phyloP scores from a whole-genome alignment of 2,797 vertebrate species.

The Pangasius djambal region DNA sequence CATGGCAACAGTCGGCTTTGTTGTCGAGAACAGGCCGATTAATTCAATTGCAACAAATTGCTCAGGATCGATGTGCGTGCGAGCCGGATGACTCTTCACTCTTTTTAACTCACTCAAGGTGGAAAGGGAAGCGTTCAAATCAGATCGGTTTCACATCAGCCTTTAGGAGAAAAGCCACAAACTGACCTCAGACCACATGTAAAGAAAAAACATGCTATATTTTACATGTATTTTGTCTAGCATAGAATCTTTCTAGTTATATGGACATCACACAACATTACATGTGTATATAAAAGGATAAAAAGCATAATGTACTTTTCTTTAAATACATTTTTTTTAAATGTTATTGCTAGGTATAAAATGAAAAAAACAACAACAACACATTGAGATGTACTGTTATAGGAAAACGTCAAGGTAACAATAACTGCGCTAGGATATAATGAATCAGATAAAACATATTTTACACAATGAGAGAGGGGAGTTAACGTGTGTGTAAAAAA shows the following conservation, averaged over 20 bases:
- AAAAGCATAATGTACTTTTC: not conserved
- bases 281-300: not conserved
- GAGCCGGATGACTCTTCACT: constrained; percentile 1
- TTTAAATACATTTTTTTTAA: not conserved
- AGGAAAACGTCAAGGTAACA: too few relatives aligned
- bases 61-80: constrained; percentile 55
- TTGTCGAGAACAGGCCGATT: constrained; percentile 37
- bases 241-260: not conserved
- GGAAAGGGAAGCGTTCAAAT: not conserved
- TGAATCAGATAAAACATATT: not conserved
- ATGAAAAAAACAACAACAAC: not conserved
- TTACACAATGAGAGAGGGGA: not conserved
- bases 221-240: not conserved
- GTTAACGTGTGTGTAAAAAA: not conserved
- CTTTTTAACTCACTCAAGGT: not conserved
- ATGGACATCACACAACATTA: not conserved
- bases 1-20: constrained; percentile 49
- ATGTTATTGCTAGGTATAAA: not conserved
- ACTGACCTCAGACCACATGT: not conserved
- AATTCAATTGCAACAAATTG: constrained; percentile 58
- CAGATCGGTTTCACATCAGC: too few relatives aligned
- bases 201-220: too few relatives aligned
- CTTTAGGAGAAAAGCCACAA: not conserved
- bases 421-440: not conserved
- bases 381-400: not conserved